Base-by-base conservation (phyloP, 2,888 invertebrate species). In the Elgonia sp. region DNA sequence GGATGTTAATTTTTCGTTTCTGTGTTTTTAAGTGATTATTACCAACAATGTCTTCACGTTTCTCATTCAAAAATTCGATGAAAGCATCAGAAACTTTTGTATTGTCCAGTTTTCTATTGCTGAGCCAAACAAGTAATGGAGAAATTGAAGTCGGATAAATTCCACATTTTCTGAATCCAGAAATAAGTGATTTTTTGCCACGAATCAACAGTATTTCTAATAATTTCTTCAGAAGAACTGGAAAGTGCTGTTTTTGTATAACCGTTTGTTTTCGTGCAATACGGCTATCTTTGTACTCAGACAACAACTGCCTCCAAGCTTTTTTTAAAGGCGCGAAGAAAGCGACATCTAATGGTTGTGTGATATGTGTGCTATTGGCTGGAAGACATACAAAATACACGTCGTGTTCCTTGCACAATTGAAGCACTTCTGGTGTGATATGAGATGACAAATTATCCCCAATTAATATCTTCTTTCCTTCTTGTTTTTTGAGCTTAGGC, bases 91-190 rank as follows among this genome's bases (percentile, higher is more conserved):
- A 67, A 46, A 67, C 67, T 9, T 67, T n/a, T 46, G 67, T 20
- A 29, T 29, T 29, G 29, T 29, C 29, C 29, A 29, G 3, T 29
- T 46, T 10, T 46, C 67, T 42, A 46, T 46, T 46, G 20, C 8
- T n/a, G 20, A 67, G 46, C 3, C 67, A 42, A 12, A 42, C 67
- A 67, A 67, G 67, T 20, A 67, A 46, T 46, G 67, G 42, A 20
- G 63, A 7, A 20, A 67, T 16, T 67, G 67, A 67, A 67, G 67
- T 67, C 8, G 67, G 67, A 67, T 20, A 46, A 67, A 67, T 67
- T n/a, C 21, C 67, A 67, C 67, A 5, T 20, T 67, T 67, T 67
- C 18, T 46, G 14, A 67, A 67, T 12, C 67, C 67, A 18, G 67
- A 67, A 21, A 46, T 46, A 42, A 42, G 42, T 18, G 67, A 46